phyloP scores from a whole-genome alignment of 2,797 vertebrate genomes.

The Esox lucius region DNA sequence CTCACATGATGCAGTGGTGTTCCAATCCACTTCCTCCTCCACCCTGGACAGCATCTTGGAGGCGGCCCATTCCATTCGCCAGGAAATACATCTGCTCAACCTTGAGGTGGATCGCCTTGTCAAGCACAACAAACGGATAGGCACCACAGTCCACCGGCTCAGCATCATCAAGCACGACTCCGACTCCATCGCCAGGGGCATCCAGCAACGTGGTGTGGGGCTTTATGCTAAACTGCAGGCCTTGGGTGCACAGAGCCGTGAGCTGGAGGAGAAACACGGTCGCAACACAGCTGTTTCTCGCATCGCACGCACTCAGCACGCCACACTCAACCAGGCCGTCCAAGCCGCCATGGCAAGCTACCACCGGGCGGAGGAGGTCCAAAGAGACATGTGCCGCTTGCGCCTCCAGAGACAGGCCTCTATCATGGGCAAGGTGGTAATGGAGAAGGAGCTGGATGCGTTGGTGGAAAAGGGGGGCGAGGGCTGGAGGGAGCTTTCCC shows the following conservation, averaged over 20 bases:
- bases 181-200: constrained; percentile 82
- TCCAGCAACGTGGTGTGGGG: constrained; percentile 76
- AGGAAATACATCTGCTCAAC: constrained; percentile 75
- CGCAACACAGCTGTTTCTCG: constrained; percentile 71
- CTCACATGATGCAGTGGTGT: constrained; percentile 72
- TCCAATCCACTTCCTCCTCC: constrained; percentile 68
- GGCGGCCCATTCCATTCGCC: constrained; percentile 77
- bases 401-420: constrained; percentile 89
- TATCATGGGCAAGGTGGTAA: constrained; percentile 85
- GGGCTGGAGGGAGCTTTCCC: constrained; percentile 85
- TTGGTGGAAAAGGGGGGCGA: constrained; percentile 86
- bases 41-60: constrained; percentile 74
- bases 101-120: constrained; percentile 77
- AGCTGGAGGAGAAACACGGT: constrained; percentile 71
- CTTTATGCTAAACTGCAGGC: constrained; percentile 77
- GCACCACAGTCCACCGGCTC: constrained; percentile 82
- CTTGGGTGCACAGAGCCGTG: constrained; percentile 68
- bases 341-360: constrained; percentile 81
- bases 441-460: constrained; percentile 80
- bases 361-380: constrained; percentile 81
- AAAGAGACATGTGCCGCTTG: constrained; percentile 79
- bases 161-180: constrained; percentile 87
- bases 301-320: constrained; percentile 75
- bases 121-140: constrained; percentile 80
- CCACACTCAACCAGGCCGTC: constrained; percentile 75